Evolutionary conservation across 2,113 vertebrate species (phyloP), one percentile per base, ranked within the genome.

Genomic region (Pteropus alecto): DNA sequence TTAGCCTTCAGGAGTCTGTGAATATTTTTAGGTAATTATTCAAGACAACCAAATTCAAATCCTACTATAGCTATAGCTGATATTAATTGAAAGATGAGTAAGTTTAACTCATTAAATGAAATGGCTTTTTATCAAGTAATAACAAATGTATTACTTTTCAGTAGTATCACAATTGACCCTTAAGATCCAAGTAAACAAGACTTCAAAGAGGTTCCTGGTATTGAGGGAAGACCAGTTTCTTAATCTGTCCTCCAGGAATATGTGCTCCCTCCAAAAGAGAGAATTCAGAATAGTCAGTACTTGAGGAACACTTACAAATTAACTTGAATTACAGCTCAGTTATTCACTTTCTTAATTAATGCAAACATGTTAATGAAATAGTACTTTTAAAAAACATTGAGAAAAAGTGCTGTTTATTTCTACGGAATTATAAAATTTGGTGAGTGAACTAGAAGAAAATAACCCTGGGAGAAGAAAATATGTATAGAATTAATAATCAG

Each of bases 21-120:
- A 74, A 56, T 95, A 84, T n/a, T 84, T 91, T 93, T 67, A 90
- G 70, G 56, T 67, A 81, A 85, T 90, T 88, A 68, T 86, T 26
- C 7, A 84, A 90, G 54, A 28, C 33, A 26, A 68, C 35, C 14
- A 95, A 94, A 48, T 67, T 77, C 41, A 95, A 77, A 89, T 82
- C 30, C 16, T 85, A 76, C 43, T 56, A 13, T 58, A 78, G 48
- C 28, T 60, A 78, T 56, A 85, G 24, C 24, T 86, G 43, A 73
- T 82, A 74, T 41, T 93, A 88, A 85, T 83, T 86, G 67, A 86
- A 93, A 97, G 61, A 85, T 81, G 11, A 95, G 18, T 94, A 85
- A 33, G 30, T 56, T 77, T 93, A 83, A 68, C 43, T 93, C 11
- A 79, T 82, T 76, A 71, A 70, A 61, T 65, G 21, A 78, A 87